Base-by-base conservation (phyloP, 2,797 vertebrate genomes). In the Esox masquinongy region DNA sequence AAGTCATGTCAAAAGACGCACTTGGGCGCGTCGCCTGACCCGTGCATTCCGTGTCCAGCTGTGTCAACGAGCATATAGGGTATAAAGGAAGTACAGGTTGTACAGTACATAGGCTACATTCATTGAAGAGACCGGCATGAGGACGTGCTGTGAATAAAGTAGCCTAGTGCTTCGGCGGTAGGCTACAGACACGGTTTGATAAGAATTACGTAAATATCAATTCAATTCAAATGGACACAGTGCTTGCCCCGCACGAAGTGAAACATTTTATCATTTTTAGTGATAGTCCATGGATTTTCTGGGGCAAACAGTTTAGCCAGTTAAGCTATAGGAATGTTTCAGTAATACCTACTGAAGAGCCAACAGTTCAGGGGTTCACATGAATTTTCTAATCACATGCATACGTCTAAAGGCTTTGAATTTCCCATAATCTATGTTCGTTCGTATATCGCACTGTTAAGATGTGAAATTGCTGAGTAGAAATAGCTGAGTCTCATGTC, bases 131-230 rank as follows among this genome's bases (percentile, higher is more conserved):
- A 91, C 90, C 93, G 90, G 93, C 94, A 95, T 92, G 92, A 87
- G 93, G 90, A 95, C 94, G 94, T 95, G 94, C 91, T 78, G 88
- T 81, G 94, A 94, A 95, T 95, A 78, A 86, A 82, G 93, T 89
- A 81, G 80, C 70, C 68, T 43, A 49, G 85, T 70, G 82, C 75
- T 49, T 82, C 63, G 74, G 79, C 83, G 56, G 22, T 26, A 47
- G 39, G 39, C 39, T 43, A 22, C 53, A 61, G 22, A 12, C 56
- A 59, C n/a, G 7, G 19, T 11, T 22, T 59, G 43, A 47, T 39
- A 84, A 85, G 80, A 79, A 11, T 11, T 11, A 47, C 43, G 76
- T 71, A 83, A 36, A 77, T 63, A 82, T 31, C 9, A 49, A 53
- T 59, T 56, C 50, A 39, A 26, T 34, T 29, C 74, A 16, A 70